These are phyloP conservation scores for Seira musarum DNA, from an alignment of 2,888 invertebrate genomes.

Conservation along the genomic window DNA sequence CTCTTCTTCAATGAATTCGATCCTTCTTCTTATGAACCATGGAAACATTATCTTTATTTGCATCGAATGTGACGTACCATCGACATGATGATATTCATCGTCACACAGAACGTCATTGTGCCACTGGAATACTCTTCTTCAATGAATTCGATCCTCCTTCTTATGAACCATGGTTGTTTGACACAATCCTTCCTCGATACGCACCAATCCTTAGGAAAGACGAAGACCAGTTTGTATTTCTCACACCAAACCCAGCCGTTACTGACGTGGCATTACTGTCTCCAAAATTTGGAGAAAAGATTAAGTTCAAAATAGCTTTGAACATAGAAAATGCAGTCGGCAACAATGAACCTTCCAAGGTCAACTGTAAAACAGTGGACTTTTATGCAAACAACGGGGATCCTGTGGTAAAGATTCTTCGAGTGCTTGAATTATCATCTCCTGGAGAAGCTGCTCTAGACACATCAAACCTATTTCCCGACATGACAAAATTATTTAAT, in stretches of 20 bases:
- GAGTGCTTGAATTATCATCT: not conserved
- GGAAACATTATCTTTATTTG: too few relatives aligned
- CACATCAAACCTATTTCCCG: slow-evolving; percentile 22
- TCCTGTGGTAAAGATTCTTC: not conserved
- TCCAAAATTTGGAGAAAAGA: slow-evolving; percentile 30
- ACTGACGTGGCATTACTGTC: slow-evolving; percentile 15
- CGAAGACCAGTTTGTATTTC: slow-evolving; percentile 14
- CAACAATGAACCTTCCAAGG: not conserved
- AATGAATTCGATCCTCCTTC: slow-evolving; percentile 9
- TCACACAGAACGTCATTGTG: slow-evolving; percentile 3
- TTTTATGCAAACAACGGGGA: not conserved
- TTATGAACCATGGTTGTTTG: slow-evolving; percentile 25
- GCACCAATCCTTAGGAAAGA: slow-evolving; percentile 19
- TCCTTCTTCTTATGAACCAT: slow-evolving; percentile 1
- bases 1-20: slow-evolving; percentile 24
- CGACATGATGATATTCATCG: slow-evolving; percentile 31
- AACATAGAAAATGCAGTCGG: not conserved
- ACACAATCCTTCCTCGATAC: slow-evolving; percentile 12
- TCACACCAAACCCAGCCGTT: not conserved
- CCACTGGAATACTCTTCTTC: slow-evolving; percentile 14
- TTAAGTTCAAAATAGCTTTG: slow-evolving; percentile 28
- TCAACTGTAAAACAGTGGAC: slow-evolving; percentile 13
- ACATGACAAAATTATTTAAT: slow-evolving; percentile 31
- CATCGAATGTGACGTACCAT: slow-evolving; percentile 19
- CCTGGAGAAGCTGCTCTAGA: not conserved